A percentile compares a stretch with the other conserved stretches of the same genome.
These are phyloP conservation scores for Drosophila recens DNA, from an alignment of 2,888 invertebrate species.

Conservation along the genomic window DNA sequence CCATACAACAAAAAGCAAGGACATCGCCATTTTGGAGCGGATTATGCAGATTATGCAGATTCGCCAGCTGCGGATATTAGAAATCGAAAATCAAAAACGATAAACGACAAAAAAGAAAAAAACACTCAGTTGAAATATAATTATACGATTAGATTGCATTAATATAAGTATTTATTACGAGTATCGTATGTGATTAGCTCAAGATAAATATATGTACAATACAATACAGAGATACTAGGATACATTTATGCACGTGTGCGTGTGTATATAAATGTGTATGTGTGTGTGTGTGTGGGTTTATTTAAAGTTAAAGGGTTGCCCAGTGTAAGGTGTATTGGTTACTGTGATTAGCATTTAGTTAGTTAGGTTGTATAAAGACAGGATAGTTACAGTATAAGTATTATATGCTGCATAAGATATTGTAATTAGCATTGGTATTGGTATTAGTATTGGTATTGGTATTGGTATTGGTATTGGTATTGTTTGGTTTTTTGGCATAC, in stretches of 20 bases:
- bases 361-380: constrained; percentile 31
- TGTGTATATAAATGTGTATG: constrained; percentile 5
- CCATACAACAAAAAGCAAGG: constrained; percentile 40
- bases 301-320: constrained; percentile 17
- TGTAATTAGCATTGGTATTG: constrained; percentile 19
- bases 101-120: background rate
- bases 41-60: constrained; percentile 37
- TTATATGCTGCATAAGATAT: constrained; percentile 34
- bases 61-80: constrained; percentile 25
- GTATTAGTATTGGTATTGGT: constrained; percentile 25
- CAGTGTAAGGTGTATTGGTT: constrained; percentile 23
- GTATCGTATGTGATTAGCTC: constrained; percentile 26
- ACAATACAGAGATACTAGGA: constrained; percentile 21
- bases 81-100: constrained; percentile 18
- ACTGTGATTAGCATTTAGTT: constrained; percentile 1
- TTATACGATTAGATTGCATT: constrained; percentile 17
- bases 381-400: constrained; percentile 22
- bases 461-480: constrained; percentile 12
- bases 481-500: constrained; percentile 40
- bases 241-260: constrained; percentile 23
- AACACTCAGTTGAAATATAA: constrained; percentile 20
- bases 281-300: constrained; percentile 12
- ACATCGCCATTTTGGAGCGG: constrained; percentile 14
- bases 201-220: constrained; percentile 17
- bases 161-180: constrained; percentile 30